Percentiles rank a stretch among this genome's conserved stretches.
phyloP scores from a whole-genome alignment of 1,140 invertebrate species.

The Caenorhabditis briggsae region DNA sequence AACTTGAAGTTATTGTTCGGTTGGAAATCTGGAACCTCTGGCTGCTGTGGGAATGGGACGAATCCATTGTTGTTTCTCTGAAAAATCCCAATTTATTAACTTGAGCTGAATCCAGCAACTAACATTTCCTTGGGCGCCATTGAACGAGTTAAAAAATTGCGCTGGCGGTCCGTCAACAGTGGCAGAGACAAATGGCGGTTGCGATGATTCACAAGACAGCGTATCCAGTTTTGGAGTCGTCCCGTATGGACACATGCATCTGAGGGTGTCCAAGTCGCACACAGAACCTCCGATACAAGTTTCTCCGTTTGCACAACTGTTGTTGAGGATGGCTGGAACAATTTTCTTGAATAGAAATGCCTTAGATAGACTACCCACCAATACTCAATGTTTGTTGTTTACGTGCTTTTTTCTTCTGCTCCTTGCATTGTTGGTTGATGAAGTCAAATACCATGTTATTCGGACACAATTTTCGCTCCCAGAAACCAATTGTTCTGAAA shows the following conservation, averaged over 20 bases:
- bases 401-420: constrained; percentile 62
- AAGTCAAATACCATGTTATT: constrained; percentile 76
- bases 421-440: constrained; percentile 73
- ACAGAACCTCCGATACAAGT: constrained; percentile 77
- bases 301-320: constrained; percentile 75
- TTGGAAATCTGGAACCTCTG: constrained; percentile 27
- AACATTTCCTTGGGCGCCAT: neutral
- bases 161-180: constrained; percentile 44
- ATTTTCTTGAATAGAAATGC: constrained; percentile 27
- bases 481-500: constrained; percentile 75
- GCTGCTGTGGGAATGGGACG: neutral
- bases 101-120: neutral
- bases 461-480: constrained; percentile 74
- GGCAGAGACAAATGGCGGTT: constrained; percentile 41
- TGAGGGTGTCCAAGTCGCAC: constrained; percentile 69
- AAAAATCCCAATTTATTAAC: neutral
- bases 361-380: constrained; percentile 60
- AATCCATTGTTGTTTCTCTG: constrained; percentile 43
- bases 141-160: constrained; percentile 24
- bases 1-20: constrained; percentile 51
- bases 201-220: constrained; percentile 70
- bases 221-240: constrained; percentile 75
- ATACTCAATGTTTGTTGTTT: constrained; percentile 71
- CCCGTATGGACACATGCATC: constrained; percentile 75
- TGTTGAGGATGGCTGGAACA: constrained; percentile 75